These are phyloP conservation scores for Stegophylla sp. DNA, from an alignment of 2,888 invertebrate species.

Conservation along the genomic window DNA sequence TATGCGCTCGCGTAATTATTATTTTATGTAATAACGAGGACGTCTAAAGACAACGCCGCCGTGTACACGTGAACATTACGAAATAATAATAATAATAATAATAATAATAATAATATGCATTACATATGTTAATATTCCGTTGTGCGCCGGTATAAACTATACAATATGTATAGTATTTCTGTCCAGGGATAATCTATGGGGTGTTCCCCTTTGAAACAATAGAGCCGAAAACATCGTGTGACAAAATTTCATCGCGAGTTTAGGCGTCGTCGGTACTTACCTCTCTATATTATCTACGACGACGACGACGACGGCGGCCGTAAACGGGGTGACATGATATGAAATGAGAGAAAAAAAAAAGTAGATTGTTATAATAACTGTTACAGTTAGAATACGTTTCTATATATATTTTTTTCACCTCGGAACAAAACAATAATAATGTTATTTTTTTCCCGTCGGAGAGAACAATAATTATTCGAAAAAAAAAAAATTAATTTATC, in stretches of 20 bases:
- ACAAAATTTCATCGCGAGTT: slow-evolving; percentile 29
- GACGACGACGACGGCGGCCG: neutral
- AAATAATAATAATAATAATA: neutral
- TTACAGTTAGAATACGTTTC: slow-evolving; percentile 16
- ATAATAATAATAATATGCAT: neutral
- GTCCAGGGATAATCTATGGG: neutral
- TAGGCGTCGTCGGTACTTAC: neutral
- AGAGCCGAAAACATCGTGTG: neutral
- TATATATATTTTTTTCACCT: slow-evolving; percentile 19
- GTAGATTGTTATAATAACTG: slow-evolving; percentile 44
- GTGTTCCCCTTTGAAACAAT: slow-evolving; percentile 54
- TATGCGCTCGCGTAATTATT: too few relatives aligned
- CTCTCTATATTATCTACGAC: neutral
- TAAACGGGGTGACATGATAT: slow-evolving; percentile 10
- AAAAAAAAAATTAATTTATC: slow-evolving; percentile 44
- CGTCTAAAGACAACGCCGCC: too few relatives aligned
- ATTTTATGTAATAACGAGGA: too few relatives aligned
- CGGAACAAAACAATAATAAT: slow-evolving; percentile 29
- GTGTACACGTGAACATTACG: neutral
- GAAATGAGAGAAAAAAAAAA: slow-evolving; percentile 4
- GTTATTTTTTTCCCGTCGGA: slow-evolving; percentile 4
- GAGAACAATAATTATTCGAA: slow-evolving; percentile 39
- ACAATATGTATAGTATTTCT: slow-evolving; percentile 15
- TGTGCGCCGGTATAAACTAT: too few relatives aligned
- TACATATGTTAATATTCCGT: neutral